Conservation (phyloP, 2,888 invertebrate species). For the Orchesella flavescens region DNA sequence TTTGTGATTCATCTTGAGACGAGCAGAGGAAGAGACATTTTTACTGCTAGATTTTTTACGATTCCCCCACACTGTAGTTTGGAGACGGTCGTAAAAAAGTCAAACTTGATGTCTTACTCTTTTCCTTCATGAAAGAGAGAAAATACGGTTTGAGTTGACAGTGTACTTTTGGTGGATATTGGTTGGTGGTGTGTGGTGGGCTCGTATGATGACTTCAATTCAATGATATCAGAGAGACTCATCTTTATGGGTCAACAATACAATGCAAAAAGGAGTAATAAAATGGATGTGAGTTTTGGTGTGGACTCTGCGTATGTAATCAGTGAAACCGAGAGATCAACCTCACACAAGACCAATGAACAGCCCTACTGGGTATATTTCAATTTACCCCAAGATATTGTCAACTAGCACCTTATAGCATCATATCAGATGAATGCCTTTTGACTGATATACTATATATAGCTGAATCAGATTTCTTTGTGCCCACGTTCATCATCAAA, state of each 20-base stretch:
- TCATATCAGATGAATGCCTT: too few relatives aligned
- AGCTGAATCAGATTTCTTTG: too few relatives aligned
- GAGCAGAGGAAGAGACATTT: constrained; percentile 16
- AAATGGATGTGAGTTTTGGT: background rate
- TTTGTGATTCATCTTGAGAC: constrained; percentile 27
- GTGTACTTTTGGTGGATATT: background rate
- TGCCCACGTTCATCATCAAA: too few relatives aligned
- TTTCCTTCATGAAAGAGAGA: background rate
- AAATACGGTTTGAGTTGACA: background rate
- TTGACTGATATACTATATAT: too few relatives aligned
- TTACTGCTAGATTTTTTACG: constrained; percentile 35
- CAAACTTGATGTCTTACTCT: constrained; percentile 38
- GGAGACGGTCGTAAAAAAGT: constrained; percentile 50
- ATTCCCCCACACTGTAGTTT: constrained; percentile 14
- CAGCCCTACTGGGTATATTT: constrained; percentile 42
- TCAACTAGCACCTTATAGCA: too few relatives aligned
- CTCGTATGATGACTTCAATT: background rate
- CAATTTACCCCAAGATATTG: constrained; percentile 25
- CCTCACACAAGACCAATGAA: constrained; percentile 52
- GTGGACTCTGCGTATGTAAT: background rate
- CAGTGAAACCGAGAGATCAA: constrained; percentile 45
- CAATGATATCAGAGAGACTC: background rate
- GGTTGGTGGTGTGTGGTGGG: background rate
- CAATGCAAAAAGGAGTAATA: background rate
- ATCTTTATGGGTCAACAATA: constrained; percentile 7